phyloP scores from a whole-genome alignment of 2,113 vertebrate genomes.

The Psilopsiagon aymara region DNA sequence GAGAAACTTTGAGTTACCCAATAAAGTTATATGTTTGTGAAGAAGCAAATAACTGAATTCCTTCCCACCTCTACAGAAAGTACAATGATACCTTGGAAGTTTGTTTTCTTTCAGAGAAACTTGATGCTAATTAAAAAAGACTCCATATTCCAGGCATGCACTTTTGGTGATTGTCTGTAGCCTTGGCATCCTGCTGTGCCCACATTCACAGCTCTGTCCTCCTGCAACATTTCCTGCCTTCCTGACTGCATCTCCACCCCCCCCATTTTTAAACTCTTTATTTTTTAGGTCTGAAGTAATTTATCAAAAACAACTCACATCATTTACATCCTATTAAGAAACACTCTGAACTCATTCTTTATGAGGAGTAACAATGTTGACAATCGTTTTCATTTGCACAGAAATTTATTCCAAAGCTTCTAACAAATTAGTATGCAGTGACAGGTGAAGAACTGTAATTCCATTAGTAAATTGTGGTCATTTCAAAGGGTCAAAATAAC shows the following conservation, averaged over 20 bases:
- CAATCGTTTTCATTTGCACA: slow-evolving; percentile 28
- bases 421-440: not conserved
- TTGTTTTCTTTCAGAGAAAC: not conserved
- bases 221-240: not conserved
- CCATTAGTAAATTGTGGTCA: slow-evolving; percentile 43
- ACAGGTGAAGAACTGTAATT: slow-evolving; percentile 52
- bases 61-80: not conserved
- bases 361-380: not conserved
- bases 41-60: not conserved
- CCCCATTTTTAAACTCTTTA: not conserved
- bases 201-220: not conserved
- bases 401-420: slow-evolving; percentile 8
- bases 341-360: not conserved
- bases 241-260: not conserved
- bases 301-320: not conserved
- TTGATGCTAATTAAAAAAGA: not conserved
- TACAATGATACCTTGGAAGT: not conserved
- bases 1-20: not conserved
- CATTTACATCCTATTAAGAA: slow-evolving; percentile 33
- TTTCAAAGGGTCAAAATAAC: slow-evolving; percentile 41
- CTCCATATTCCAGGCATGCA: not conserved
- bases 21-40: not conserved
- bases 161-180: not conserved
- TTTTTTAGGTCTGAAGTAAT: not conserved
- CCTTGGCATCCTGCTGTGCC: not conserved